phyloP scores from a whole-genome alignment of 2,797 vertebrate genomes.

The Tarsius wallacei region DNA sequence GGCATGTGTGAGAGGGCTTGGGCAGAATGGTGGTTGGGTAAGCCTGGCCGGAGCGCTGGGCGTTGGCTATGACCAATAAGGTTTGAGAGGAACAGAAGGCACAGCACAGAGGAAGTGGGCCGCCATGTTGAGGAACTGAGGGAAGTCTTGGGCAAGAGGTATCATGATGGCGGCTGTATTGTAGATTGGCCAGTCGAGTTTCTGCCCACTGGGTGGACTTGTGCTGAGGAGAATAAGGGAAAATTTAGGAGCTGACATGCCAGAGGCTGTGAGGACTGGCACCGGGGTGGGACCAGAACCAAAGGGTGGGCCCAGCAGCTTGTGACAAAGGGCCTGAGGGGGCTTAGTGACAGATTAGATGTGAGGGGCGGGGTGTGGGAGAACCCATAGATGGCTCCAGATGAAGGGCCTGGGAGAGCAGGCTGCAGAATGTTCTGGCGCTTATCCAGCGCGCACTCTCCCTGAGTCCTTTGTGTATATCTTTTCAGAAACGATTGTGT shows the following conservation, averaged over 20 bases:
- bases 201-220: neutral
- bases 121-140: neutral
- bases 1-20: neutral
- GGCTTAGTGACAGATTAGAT: neutral
- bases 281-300: neutral
- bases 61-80: neutral
- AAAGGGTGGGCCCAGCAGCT: neutral
- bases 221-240: neutral
- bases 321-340: neutral
- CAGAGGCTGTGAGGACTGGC: neutral
- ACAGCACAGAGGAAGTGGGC: neutral
- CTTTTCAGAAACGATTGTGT: constrained; percentile 8
- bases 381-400: neutral
- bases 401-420: neutral
- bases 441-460: neutral
- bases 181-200: neutral
- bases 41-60: neutral
- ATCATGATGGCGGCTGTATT: neutral
- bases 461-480: neutral
- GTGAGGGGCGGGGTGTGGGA: neutral
- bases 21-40: neutral
- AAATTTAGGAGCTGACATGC: neutral
- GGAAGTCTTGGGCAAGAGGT: neutral
- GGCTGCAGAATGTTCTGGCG: neutral
- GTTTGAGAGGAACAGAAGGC: neutral